A percentile compares a stretch with the other conserved stretches of the same genome.
Conservation (phyloP, 2,888 invertebrate species). For the Eupithecia vulgata region DNA sequence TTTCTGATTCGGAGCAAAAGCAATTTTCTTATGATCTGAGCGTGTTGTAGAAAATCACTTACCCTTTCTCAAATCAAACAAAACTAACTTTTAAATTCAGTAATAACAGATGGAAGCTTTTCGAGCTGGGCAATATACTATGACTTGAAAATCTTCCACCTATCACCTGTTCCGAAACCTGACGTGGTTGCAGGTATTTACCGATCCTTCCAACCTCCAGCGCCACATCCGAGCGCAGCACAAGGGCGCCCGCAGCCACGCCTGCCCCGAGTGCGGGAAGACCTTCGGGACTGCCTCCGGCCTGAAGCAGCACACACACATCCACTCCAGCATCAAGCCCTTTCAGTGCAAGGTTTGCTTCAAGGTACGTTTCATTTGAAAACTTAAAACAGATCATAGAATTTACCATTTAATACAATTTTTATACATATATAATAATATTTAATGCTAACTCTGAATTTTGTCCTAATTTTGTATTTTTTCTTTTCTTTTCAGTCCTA, state of each 20-base stretch:
- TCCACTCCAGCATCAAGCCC: slow-evolving; percentile 98
- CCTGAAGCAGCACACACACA: slow-evolving; percentile 99
- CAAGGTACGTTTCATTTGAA: slow-evolving; percentile 84
- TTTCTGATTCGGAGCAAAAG: not conserved
- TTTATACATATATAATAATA: too few relatives aligned
- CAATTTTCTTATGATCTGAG: not conserved
- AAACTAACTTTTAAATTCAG: not conserved
- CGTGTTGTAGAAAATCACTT: not conserved
- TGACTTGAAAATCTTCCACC: slow-evolving; percentile 7
- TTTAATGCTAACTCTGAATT: not conserved
- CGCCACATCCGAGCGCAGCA: slow-evolving; percentile 98
- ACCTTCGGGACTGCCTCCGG: slow-evolving; percentile 99
- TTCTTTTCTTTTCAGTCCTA: slow-evolving; percentile 88
- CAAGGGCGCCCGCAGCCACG: slow-evolving; percentile 97
- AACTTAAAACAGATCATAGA: not conserved
- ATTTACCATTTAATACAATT: too few relatives aligned
- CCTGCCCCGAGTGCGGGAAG: slow-evolving; percentile 99
- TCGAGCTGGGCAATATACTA: not conserved
- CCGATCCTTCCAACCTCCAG: slow-evolving; percentile 98
- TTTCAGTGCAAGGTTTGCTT: slow-evolving; percentile 98
- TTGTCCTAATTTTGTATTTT: slow-evolving; percentile 14
- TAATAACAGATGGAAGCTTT: slow-evolving; percentile 6
- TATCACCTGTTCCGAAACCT: slow-evolving; percentile 74
- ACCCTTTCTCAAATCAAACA: not conserved
- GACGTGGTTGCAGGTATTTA: slow-evolving; percentile 92